Evolutionary conservation across 2,888 invertebrate species (phyloP).

Genomic region (Lepeophtheirus nordmannii): DNA sequence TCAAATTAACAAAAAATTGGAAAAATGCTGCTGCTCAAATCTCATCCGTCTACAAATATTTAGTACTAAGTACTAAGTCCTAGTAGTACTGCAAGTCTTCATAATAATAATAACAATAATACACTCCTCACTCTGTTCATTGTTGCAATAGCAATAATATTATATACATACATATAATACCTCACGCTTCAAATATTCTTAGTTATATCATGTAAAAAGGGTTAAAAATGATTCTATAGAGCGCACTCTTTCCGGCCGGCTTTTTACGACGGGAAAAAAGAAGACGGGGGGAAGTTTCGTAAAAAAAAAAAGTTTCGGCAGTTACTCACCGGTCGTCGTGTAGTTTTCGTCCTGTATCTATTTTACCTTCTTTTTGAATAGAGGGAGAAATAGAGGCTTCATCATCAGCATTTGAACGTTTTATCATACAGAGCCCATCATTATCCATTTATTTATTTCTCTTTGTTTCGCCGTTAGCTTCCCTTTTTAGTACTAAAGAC

Average conservation of each 20-base stretch:
- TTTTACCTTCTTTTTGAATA: background rate
- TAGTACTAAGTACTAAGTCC: too few species aligned
- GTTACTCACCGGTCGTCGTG: constrained; percentile 7
- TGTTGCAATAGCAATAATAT: too few species aligned
- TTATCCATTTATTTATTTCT: background rate
- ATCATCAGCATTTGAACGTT: background rate
- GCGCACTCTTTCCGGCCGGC: constrained; percentile 4
- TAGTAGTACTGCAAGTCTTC: too few species aligned
- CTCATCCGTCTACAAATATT: too few species aligned
- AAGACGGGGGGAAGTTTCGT: constrained; percentile 3
- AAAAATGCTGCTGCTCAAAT: too few species aligned
- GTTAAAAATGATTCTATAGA: background rate
- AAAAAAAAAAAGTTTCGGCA: background rate
- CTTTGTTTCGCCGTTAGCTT: background rate
- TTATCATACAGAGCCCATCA: background rate
- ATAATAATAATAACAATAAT: too few species aligned
- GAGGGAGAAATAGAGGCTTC: background rate
- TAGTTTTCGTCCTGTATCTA: background rate
- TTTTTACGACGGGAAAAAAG: constrained; percentile 5
- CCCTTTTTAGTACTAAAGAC: background rate
- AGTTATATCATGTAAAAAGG: too few species aligned
- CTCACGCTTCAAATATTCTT: too few species aligned
- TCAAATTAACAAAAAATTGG: too few species aligned
- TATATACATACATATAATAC: too few species aligned
- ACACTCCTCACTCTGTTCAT: too few species aligned